Evolutionary conservation across 2,113 vertebrate genomes (phyloP).

Genomic region (Labeo rohita): DNA sequence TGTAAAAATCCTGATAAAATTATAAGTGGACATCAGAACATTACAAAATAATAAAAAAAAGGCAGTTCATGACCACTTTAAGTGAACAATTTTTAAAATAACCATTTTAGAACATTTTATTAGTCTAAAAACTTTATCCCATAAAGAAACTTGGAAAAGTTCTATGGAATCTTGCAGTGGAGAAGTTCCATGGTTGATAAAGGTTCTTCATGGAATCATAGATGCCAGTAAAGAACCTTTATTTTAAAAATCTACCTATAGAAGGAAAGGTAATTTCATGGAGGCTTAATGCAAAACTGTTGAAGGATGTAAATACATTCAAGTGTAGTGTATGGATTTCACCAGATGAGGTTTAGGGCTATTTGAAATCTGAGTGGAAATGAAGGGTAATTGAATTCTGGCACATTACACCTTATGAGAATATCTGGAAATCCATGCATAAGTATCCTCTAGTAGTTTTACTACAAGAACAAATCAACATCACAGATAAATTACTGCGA

Average conservation of each 20-base stretch:
- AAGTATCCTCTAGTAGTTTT: background rate
- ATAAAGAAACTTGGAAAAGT: too few relatives aligned
- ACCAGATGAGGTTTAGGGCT: background rate
- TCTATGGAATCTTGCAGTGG: background rate
- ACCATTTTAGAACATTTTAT: too few relatives aligned
- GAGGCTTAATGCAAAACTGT: too few relatives aligned
- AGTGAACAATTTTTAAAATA: too few relatives aligned
- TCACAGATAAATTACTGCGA: background rate
- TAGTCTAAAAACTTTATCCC: too few relatives aligned
- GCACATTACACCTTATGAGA: background rate
- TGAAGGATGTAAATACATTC: background rate
- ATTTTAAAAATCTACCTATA: background rate
- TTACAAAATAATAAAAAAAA: too few relatives aligned
- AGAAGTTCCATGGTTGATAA: background rate
- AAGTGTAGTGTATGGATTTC: background rate
- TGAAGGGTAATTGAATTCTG: background rate
- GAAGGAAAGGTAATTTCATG: too few relatives aligned
- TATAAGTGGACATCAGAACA: too few relatives aligned
- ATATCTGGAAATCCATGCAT: background rate
- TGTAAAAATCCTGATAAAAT: too few relatives aligned
- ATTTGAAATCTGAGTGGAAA: background rate
- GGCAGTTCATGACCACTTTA: too few relatives aligned
- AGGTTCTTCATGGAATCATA: background rate
- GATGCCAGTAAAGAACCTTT: background rate
- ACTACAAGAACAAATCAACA: background rate